Conservation (phyloP, 1,140 invertebrate genomes). For the Bombyx mandarina region DNA sequence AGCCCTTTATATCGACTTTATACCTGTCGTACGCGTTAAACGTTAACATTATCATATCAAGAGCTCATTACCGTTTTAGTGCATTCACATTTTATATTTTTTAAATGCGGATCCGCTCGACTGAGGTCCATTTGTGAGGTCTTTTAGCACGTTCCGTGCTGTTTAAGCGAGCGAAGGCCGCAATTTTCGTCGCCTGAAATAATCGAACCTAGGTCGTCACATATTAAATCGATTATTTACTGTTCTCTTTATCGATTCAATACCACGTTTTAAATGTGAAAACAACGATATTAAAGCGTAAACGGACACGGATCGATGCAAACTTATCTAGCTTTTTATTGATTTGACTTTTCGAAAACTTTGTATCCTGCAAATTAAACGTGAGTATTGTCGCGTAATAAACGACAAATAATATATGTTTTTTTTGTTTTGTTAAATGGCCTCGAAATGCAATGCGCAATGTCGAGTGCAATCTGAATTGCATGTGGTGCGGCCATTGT, state of each 20-base stretch:
- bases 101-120: constrained; percentile 14
- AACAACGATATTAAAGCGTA: constrained; percentile 22
- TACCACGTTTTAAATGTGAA: constrained; percentile 26
- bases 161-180: constrained; percentile 17
- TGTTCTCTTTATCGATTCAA: constrained; percentile 42
- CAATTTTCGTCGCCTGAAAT: constrained; percentile 19
- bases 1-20: constrained; percentile 9
- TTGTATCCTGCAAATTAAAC: no score
- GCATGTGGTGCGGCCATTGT: constrained; percentile 2
- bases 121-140: constrained; percentile 11
- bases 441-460: constrained; percentile 1
- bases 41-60: constrained; percentile 22
- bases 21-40: constrained; percentile 14
- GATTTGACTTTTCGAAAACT: background rate
- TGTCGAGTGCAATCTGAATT: background rate
- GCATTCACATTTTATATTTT: constrained; percentile 28
- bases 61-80: constrained; percentile 25
- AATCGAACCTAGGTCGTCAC: constrained; percentile 19
- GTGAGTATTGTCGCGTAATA: no score
- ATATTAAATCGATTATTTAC: constrained; percentile 53
- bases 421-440: background rate
- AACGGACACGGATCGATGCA: constrained; percentile 20
- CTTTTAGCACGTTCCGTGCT: constrained; percentile 21
- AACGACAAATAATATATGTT: no score
- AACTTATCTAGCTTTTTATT: constrained; percentile 38